phyloP scores from a whole-genome alignment of 1,140 invertebrate genomes.

The Cephus cinctus region DNA sequence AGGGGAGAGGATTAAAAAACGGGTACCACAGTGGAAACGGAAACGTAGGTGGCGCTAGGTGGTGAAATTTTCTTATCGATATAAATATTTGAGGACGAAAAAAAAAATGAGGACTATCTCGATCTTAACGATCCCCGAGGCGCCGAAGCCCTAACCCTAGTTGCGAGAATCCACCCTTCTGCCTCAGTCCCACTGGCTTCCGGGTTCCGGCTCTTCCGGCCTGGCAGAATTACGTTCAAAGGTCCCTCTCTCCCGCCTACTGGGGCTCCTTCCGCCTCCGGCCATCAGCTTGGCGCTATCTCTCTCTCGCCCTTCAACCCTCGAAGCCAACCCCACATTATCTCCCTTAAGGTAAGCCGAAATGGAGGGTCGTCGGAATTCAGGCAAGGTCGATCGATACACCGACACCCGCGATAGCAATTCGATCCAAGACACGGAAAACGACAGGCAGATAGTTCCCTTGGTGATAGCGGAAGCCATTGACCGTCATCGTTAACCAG shows the following conservation, averaged over 20 bases:
- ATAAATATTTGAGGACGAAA: too few species aligned
- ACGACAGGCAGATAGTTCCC: too few species aligned
- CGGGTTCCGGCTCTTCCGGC: conserved; percentile 47
- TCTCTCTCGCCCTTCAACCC: conserved; percentile 8
- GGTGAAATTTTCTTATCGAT: too few species aligned
- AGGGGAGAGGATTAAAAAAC: neutral
- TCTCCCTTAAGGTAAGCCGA: too few species aligned
- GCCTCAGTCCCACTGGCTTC: conserved; percentile 44
- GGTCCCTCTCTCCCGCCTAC: conserved; percentile 16
- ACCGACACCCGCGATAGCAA: too few species aligned
- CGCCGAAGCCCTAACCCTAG: conserved; percentile 4
- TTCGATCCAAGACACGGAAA: too few species aligned
- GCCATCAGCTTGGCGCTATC: conserved; percentile 4
- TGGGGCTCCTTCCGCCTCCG: conserved; percentile 8
- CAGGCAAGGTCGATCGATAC: too few species aligned
- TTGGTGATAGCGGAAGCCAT: too few species aligned
- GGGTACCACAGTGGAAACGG: neutral
- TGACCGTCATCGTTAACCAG: too few species aligned
- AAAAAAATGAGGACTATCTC: conserved; percentile 24
- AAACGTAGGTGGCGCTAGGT: too few species aligned
- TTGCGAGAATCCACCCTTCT: conserved; percentile 31
- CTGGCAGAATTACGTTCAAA: conserved; percentile 37
- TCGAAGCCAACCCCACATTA: too few species aligned
- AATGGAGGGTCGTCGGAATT: too few species aligned
- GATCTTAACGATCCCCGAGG: conserved; percentile 40